These are phyloP conservation scores for Drosophila athabasca DNA, from an alignment of 1,140 invertebrate species.

Conservation along the genomic window DNA sequence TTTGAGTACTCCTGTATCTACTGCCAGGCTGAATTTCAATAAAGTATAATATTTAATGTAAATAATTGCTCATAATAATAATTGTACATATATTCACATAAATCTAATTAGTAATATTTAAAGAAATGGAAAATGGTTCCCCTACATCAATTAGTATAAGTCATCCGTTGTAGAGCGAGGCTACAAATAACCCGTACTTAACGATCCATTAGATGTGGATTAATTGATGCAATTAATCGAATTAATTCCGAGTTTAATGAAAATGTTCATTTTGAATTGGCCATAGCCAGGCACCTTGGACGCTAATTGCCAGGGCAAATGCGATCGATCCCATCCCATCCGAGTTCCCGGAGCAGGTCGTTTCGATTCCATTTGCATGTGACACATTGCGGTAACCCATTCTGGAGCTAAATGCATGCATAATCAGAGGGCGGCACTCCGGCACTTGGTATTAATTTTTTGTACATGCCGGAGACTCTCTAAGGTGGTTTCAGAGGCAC, in stretches of 20 bases:
- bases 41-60: too few species aligned
- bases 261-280: slow-evolving; percentile 8
- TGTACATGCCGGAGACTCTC: slow-evolving; percentile 1
- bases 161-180: slow-evolving; percentile 28
- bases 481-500: slow-evolving; percentile 19
- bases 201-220: slow-evolving; percentile 21
- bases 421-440: slow-evolving; percentile 38
- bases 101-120: too few species aligned
- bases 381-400: slow-evolving; percentile 31
- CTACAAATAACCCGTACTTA: slow-evolving; percentile 11
- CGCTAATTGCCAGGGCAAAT: slow-evolving; percentile 49
- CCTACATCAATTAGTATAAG: slow-evolving; percentile 16
- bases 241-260: slow-evolving; percentile 5
- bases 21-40: too few species aligned
- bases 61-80: too few species aligned
- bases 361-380: slow-evolving; percentile 53
- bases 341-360: slow-evolving; percentile 1
- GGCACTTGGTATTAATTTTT: slow-evolving; percentile 33
- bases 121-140: not conserved
- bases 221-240: slow-evolving; percentile 34
- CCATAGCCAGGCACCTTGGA: slow-evolving; percentile 6
- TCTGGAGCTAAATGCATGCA: slow-evolving; percentile 44
- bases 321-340: slow-evolving; percentile 30
- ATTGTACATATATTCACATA: too few species aligned
- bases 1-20: too few species aligned